phyloP scores from a whole-genome alignment of 2,888 invertebrate species.

The Griposia aprilina region DNA sequence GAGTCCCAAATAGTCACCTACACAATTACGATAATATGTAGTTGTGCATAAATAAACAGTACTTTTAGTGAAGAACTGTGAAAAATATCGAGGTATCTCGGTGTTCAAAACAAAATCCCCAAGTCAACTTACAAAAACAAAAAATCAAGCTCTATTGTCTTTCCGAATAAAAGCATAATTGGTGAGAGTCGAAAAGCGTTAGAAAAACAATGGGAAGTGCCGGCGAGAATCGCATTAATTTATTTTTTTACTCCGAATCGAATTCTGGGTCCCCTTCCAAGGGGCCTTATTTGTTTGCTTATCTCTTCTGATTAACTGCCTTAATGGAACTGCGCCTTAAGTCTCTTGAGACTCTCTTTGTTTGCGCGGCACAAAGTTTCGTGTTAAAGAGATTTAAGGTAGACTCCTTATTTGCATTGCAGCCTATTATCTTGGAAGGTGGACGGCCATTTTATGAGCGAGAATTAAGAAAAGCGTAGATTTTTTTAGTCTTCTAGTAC shows the following conservation, averaged over 20 bases:
- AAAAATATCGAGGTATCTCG: not conserved
- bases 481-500: not conserved
- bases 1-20: too few relatives aligned
- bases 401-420: slow-evolving; percentile 52
- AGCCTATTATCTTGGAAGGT: slow-evolving; percentile 40
- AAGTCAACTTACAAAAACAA: slow-evolving; percentile 42
- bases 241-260: slow-evolving; percentile 67
- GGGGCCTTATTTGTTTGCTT: slow-evolving; percentile 73
- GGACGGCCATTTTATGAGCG: slow-evolving; percentile 10
- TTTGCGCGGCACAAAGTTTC: slow-evolving; percentile 55
- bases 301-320: slow-evolving; percentile 76
- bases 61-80: not conserved
- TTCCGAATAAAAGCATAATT: slow-evolving; percentile 61
- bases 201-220: slow-evolving; percentile 65
- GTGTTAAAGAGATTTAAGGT: slow-evolving; percentile 54
- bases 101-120: slow-evolving; percentile 6
- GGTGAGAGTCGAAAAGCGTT: slow-evolving; percentile 54
- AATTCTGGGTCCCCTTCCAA: slow-evolving; percentile 60
- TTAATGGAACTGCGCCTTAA: slow-evolving; percentile 73
- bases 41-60: not conserved
- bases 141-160: slow-evolving; percentile 56
- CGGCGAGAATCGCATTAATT: slow-evolving; percentile 64
- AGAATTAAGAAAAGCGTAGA: not conserved
- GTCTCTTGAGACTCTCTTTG: slow-evolving; percentile 64
- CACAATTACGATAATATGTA: not conserved